Evolutionary conservation across 2,797 vertebrate species (phyloP).

Genomic region (Acanthis flammea): DNA sequence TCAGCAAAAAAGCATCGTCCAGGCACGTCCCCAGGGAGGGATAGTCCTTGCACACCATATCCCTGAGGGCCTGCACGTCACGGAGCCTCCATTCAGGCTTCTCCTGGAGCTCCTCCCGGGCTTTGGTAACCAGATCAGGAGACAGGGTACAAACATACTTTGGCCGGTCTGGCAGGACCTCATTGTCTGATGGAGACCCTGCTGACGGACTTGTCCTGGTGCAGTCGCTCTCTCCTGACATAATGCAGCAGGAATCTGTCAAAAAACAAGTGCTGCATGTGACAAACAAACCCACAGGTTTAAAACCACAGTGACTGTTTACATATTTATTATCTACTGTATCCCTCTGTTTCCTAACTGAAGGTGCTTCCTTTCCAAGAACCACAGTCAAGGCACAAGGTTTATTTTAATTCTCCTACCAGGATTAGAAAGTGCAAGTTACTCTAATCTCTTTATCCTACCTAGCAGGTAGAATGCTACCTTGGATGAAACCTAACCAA

Average conservation of each 20-base stretch:
- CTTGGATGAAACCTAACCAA: not conserved
- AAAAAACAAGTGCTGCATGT: not conserved
- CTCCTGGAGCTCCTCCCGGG: slow-evolving; percentile 95
- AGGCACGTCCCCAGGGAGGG: slow-evolving; percentile 88
- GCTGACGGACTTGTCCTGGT: slow-evolving; percentile 78
- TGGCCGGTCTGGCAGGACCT: slow-evolving; percentile 78
- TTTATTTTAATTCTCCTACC: not conserved
- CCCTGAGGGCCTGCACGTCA: slow-evolving; percentile 93
- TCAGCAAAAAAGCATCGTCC: slow-evolving; percentile 91
- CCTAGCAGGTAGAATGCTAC: not conserved
- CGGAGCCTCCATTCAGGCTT: slow-evolving; percentile 96
- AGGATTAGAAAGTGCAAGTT: not conserved
- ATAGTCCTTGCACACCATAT: slow-evolving; percentile 95
- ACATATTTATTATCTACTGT: not conserved
- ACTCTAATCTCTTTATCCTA: not conserved
- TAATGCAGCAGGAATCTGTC: slow-evolving; percentile 73
- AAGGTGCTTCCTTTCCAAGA: not conserved
- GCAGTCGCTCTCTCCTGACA: slow-evolving; percentile 89
- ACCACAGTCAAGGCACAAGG: not conserved
- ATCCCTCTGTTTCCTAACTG: not conserved
- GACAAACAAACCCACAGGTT: not conserved
- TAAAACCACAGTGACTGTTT: not conserved
- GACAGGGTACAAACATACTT: slow-evolving; percentile 89
- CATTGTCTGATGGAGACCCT: slow-evolving; percentile 72
- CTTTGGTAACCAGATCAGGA: slow-evolving; percentile 90